Evolutionary conservation across 2,113 vertebrate species (phyloP), one percentile per base, ranked within the genome.

Genomic region (Apaloderma vittatum): DNA sequence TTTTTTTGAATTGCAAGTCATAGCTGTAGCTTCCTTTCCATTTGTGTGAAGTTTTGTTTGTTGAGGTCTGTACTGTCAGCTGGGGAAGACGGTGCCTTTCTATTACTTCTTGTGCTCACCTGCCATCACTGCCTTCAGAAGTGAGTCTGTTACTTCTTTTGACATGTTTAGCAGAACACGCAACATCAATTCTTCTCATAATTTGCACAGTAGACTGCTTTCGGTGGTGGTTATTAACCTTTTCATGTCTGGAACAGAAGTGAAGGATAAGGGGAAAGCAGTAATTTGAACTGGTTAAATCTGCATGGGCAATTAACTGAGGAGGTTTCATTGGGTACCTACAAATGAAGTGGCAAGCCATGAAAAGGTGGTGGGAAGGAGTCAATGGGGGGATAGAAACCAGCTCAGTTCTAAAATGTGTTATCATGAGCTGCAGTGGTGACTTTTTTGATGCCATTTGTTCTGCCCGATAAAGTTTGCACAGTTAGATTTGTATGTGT

Each of bases 121-220:
- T 75, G 70, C 82, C 79, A 29, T 55, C 61, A 2, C 32, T 62
- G 59, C 80, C 80, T 94, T 89, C 70, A 80, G 22, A 95, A 97
- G 97, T 97, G 91, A 97, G 97, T 97, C 45, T 86, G 17, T 52
- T 88, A 6, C 52, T 58, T 78, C 52, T 77, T 16, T 37, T 67
- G 66, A 26, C 8, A 0, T 14, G 22, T 46, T 88, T n/a, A 58
- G 71, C 66, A 73, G 54, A 79, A 22, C 15, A 52, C 57, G 20
- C 57, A 72, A 20, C 12, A 12, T 24, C 4, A 40, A 75, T 30
- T 32, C 27, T n/a, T 80, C 91, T 74, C 12, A 3, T 70, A 40
- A 6, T 71, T 68, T 93, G 22, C 21, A 18, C 4, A 43, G 43
- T 4, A 48, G 29, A 40, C 45, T 63, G 52, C 48, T 81, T 81